Evolutionary conservation across 2,113 vertebrate species (phyloP), one percentile per base, ranked within the genome.

Genomic region (Lonchura striata): DNA sequence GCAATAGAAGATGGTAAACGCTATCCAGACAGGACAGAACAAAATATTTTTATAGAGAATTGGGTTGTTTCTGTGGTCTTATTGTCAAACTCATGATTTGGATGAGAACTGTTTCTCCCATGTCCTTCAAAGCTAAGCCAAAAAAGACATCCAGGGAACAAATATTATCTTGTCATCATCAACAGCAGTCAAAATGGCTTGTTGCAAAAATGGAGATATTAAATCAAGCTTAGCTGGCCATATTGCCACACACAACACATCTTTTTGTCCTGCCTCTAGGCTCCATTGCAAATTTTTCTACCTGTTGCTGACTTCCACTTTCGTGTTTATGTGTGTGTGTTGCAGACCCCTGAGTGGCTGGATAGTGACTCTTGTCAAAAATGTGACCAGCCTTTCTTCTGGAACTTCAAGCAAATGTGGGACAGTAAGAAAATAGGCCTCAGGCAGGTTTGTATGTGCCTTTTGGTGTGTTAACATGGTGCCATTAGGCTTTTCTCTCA

Each of bases 361-460:
- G 99, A 99, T 97, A 99, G 99, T 37, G 99, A 99, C 93, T 99
- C 99, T 56, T 99, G 99, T 97, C 99, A 99, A 95, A 99, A 99
- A 96, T 99, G 99, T 95, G 98, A 99, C 86, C 99, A 99, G 97
- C 99, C 99, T 57, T 99, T 99, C 96, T 99, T 99, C 98, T 99
- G 99, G 99, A 99, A 99, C 97, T 99, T 99, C 98, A 99, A 99
- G 97, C 99, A 99, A 95, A 99, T 99, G 99, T 99, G 99, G 99
- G 99, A 99, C 98, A 99, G 98, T 93, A 99, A 99, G 98, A 99
- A 99, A 97, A 99, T 99, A 63, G 99, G 99, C 82, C 97, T 99
- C 10, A 98, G 99, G 94, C 99, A 99, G 99, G 99, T 99, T 94
- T 70, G 97, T 97, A 87, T 52, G 27, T 2, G 17, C 68, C 39